Conservation (phyloP, 92 coral and sea anemone species). For the Epizoanthus illoricatus region DNA sequence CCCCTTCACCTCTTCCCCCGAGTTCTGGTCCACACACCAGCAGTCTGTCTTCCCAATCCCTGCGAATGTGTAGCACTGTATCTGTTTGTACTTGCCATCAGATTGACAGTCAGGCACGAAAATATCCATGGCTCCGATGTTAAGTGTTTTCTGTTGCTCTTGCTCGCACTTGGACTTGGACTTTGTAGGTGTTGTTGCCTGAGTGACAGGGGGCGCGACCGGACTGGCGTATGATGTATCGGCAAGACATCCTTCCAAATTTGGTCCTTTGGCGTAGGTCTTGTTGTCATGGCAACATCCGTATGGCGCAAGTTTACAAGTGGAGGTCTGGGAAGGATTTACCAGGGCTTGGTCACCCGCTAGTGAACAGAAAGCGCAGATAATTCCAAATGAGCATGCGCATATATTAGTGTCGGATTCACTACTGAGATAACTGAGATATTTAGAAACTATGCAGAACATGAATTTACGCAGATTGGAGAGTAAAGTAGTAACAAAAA, state of each 20-base stretch:
- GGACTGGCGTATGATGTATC: constrained; percentile 21
- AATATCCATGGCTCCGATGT: constrained; percentile 56
- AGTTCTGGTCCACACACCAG: constrained; percentile 86
- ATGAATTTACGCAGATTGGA: background rate
- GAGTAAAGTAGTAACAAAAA: background rate
- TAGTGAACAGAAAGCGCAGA: background rate
- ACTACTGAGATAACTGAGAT: too few species aligned
- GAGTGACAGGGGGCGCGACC: constrained; percentile 20
- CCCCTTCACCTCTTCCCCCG: constrained; percentile 75
- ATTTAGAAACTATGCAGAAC: too few species aligned
- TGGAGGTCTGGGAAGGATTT: constrained; percentile 43
- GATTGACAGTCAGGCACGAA: constrained; percentile 80
- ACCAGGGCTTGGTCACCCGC: constrained; percentile 41
- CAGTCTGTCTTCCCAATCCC: constrained; percentile 65
- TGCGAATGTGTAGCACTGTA: constrained; percentile 81
- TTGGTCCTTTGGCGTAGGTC: constrained; percentile 85
- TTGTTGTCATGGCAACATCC: constrained; percentile 83
- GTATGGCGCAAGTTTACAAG: constrained; percentile 71
- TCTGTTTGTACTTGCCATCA: constrained; percentile 66
- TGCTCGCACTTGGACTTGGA: constrained; percentile 58
- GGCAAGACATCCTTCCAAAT: constrained; percentile 76
- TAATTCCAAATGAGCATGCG: background rate
- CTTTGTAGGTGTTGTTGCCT: constrained; percentile 1
- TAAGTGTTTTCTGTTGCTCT: constrained; percentile 51
- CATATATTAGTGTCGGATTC: background rate